Evolutionary conservation across 2,888 invertebrate genomes (phyloP).

Genomic region (Maniola hyperantus): DNA sequence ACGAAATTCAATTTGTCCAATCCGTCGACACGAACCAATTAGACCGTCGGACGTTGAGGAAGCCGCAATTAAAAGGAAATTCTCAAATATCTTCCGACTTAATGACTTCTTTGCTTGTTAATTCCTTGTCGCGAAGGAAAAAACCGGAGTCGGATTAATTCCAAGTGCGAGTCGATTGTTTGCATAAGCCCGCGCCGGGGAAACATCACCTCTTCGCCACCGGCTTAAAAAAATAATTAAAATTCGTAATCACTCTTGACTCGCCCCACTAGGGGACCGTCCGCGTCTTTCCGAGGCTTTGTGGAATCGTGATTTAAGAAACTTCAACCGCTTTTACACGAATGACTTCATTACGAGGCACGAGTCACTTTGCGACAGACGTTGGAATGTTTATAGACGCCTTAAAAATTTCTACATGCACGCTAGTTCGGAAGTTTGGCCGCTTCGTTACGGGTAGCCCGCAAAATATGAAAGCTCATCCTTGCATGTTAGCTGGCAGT

Average conservation of each 20-base stretch:
- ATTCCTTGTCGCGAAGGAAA: constrained; percentile 81
- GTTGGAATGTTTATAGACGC: constrained; percentile 69
- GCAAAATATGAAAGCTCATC: constrained; percentile 79
- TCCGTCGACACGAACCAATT: constrained; percentile 77
- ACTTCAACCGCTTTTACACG: constrained; percentile 53
- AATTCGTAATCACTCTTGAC: constrained; percentile 83
- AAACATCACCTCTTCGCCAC: constrained; percentile 81
- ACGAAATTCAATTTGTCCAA: constrained; percentile 68
- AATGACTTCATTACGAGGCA: constrained; percentile 65
- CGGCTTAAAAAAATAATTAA: constrained; percentile 83
- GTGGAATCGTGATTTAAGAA: constrained; percentile 53
- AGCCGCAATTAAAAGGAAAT: constrained; percentile 79
- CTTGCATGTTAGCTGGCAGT: constrained; percentile 79
- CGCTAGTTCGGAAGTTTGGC: constrained; percentile 67
- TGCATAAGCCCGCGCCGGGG: constrained; percentile 79
- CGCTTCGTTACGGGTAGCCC: constrained; percentile 68
- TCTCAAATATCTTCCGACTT: constrained; percentile 80
- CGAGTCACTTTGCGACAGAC: constrained; percentile 61
- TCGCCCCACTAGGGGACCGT: constrained; percentile 70
- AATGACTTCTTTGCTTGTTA: constrained; percentile 83
- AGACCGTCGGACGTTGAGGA: constrained; percentile 73
- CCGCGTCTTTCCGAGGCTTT: constrained; percentile 61
- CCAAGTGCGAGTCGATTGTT: constrained; percentile 82
- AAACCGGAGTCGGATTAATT: constrained; percentile 79
- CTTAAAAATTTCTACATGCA: constrained; percentile 72